These are phyloP conservation scores for Parasteatoda tepidariorum DNA, from an alignment of 1,140 invertebrate species.

Conservation along the genomic window DNA sequence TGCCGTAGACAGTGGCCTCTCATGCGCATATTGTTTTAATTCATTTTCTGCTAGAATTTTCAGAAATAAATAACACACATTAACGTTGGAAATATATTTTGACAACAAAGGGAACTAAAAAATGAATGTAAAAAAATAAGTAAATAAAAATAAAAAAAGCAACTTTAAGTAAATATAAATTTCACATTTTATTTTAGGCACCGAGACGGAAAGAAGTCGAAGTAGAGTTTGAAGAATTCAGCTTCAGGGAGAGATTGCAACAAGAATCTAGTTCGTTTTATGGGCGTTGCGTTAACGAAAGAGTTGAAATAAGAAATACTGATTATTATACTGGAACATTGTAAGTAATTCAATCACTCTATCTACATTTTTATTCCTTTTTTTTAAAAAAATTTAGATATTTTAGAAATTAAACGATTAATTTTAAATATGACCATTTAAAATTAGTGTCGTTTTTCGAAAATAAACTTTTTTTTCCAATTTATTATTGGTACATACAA, in stretches of 20 bases:
- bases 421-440: no score
- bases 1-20: no score
- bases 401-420: no score
- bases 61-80: no score
- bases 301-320: slow-evolving; percentile 53
- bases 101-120: no score
- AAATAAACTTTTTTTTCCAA: no score
- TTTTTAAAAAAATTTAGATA: neutral
- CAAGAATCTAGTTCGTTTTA: slow-evolving; percentile 36
- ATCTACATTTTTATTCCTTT: neutral
- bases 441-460: no score
- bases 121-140: neutral
- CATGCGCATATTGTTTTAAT: no score
- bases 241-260: slow-evolving; percentile 50
- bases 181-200: slow-evolving; percentile 21
- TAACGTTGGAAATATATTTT: no score
- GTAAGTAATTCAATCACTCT: slow-evolving; percentile 29
- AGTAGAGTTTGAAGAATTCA: slow-evolving; percentile 61
- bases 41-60: no score
- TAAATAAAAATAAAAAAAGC: neutral
- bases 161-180: neutral
- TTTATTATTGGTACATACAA: no score
- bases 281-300: slow-evolving; percentile 50
- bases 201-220: slow-evolving; percentile 55
- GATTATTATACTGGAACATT: slow-evolving; percentile 54